These are phyloP conservation scores for Conops quadrifasciatus DNA, from an alignment of 2,888 invertebrate genomes.

Conservation along the genomic window DNA sequence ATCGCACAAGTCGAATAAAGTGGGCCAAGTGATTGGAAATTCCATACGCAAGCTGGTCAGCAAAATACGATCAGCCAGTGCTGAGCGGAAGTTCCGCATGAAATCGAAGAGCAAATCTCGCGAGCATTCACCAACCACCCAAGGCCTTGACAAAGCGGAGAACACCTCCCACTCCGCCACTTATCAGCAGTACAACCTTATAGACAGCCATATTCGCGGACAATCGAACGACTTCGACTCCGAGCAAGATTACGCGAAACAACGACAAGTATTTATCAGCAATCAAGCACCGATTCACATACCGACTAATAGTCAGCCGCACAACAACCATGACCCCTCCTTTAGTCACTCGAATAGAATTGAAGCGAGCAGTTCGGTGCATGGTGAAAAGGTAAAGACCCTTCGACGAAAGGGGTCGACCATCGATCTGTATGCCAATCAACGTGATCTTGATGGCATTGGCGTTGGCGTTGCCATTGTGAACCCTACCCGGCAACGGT, in stretches of 20 bases:
- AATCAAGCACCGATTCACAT: conserved; percentile 21
- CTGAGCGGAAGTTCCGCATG: conserved; percentile 72
- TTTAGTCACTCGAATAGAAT: conserved; percentile 43
- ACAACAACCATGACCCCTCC: conserved; percentile 32
- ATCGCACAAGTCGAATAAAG: conserved; percentile 63
- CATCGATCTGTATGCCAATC: conserved; percentile 44
- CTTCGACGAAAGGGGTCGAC: conserved; percentile 37
- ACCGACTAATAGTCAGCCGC: conserved; percentile 47
- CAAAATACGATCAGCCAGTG: conserved; percentile 80
- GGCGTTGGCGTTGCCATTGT: conserved; percentile 49
- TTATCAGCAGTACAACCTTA: conserved; percentile 66
- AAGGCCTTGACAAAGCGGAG: conserved; percentile 44
- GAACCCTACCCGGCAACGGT: conserved; percentile 76
- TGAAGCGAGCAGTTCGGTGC: conserved; percentile 34
- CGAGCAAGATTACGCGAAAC: conserved; percentile 43
- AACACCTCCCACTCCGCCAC: conserved; percentile 55
- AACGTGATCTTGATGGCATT: conserved; percentile 53
- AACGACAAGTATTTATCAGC: conserved; percentile 32
- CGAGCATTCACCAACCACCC: conserved; percentile 68
- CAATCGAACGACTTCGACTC: conserved; percentile 48
- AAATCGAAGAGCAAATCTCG: conserved; percentile 67
- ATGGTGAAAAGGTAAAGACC: conserved; percentile 21
- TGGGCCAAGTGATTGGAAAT: conserved; percentile 76
- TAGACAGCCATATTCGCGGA: conserved; percentile 63
- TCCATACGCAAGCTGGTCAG: conserved; percentile 84